Percentiles rank a stretch among this genome's conserved stretches.
These are phyloP conservation scores for Sicus ferrugineus DNA, from an alignment of 2,888 invertebrate species.

Conservation along the genomic window DNA sequence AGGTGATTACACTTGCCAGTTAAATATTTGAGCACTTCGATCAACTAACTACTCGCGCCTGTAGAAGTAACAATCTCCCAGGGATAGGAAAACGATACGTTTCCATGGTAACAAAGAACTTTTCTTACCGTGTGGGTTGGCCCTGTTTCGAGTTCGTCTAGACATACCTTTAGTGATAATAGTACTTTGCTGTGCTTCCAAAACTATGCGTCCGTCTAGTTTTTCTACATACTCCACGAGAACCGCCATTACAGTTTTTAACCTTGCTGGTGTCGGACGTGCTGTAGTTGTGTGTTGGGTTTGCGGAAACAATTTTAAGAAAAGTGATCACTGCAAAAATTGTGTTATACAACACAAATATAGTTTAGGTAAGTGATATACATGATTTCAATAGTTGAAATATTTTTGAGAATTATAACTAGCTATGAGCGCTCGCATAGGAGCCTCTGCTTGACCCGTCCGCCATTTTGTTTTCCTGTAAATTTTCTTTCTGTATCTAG, in stretches of 20 bases:
- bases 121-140: not conserved
- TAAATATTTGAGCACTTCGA: too few relatives aligned
- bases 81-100: not conserved
- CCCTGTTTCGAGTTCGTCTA: not conserved
- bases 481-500: slow-evolving; percentile 15
- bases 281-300: not conserved
- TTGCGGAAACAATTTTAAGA: not conserved
- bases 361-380: too few relatives aligned
- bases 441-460: not conserved
- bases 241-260: slow-evolving; percentile 17
- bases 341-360: not conserved
- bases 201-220: not conserved
- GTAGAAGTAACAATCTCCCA: too few relatives aligned
- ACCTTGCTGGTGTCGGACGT: not conserved
- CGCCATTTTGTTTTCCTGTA: slow-evolving; percentile 23
- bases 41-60: too few relatives aligned
- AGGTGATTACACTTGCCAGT: too few relatives aligned
- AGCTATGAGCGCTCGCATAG: not conserved
- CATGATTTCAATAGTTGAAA: not conserved
- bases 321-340: not conserved
- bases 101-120: not conserved
- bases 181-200: not conserved
- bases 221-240: not conserved
- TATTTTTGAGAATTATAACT: not conserved
- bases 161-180: too few relatives aligned